Evolutionary conservation across 1,140 invertebrate species (phyloP).

Genomic region (Drosophila lacertosa): DNA sequence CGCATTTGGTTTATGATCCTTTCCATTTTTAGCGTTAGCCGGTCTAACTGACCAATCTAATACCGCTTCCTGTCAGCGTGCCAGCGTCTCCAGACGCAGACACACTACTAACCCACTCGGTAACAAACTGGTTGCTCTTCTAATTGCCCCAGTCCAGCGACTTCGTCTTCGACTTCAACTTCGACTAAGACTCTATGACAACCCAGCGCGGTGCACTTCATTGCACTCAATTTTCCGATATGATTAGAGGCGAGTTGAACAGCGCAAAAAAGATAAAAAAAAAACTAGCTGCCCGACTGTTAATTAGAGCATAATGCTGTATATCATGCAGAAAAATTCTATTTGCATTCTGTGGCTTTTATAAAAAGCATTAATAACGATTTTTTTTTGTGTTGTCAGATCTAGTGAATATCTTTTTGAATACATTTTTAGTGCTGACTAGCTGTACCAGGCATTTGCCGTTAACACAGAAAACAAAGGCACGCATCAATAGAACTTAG

Average conservation of each 20-base stretch:
- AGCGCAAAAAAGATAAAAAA: not conserved
- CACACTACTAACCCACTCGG: slow-evolving; percentile 73
- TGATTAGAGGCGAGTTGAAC: slow-evolving; percentile 20
- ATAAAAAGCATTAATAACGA: slow-evolving; percentile 13
- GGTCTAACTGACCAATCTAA: slow-evolving; percentile 49
- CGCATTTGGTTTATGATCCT: slow-evolving; percentile 20
- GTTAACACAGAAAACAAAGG: slow-evolving; percentile 44
- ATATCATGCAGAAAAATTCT: slow-evolving; percentile 28
- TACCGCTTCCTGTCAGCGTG: slow-evolving; percentile 22
- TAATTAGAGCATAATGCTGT: slow-evolving; percentile 70
- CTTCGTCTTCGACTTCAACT: slow-evolving; percentile 1
- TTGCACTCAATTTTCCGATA: slow-evolving; percentile 60
- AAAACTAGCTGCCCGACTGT: slow-evolving; percentile 38
- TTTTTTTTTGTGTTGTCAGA: too few species aligned
- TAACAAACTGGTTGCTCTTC: slow-evolving; percentile 76
- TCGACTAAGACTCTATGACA: too few species aligned
- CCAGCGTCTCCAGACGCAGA: slow-evolving; percentile 44
- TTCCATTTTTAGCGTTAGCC: not conserved
- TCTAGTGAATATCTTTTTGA: slow-evolving; percentile 22
- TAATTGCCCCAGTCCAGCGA: slow-evolving; percentile 54
- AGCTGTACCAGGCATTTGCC: slow-evolving; percentile 60
- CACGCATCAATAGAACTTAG: slow-evolving; percentile 28
- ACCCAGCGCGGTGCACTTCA: slow-evolving; percentile 37
- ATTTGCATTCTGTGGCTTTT: slow-evolving; percentile 63
- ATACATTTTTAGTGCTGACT: slow-evolving; percentile 5